Percentiles rank a stretch among this genome's conserved stretches.
Evolutionary conservation across 30 jellyfish, hydroid and myxozoan genomes (phyloP).

Genomic region (Morbakka virulenta): DNA sequence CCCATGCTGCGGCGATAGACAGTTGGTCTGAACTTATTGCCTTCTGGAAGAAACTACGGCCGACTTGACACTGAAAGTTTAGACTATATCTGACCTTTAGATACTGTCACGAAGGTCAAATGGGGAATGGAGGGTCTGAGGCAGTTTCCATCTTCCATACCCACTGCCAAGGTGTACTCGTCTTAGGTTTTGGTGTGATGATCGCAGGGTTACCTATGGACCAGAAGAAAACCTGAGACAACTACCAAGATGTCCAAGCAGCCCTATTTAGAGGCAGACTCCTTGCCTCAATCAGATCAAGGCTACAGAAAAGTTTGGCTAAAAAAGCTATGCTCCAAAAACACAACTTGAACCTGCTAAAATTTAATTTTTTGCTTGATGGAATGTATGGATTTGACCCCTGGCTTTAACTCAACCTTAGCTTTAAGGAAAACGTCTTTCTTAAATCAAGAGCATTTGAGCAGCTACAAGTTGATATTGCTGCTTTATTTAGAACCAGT

Average conservation of each 20-base stretch:
- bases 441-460: neutral
- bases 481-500: neutral
- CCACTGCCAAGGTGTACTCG: neutral
- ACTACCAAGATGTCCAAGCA: neutral
- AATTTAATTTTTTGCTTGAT: neutral
- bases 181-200: neutral
- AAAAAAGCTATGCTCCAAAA: neutral
- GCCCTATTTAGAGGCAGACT: neutral
- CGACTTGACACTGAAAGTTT: neutral
- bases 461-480: neutral
- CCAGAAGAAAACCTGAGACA: neutral
- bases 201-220: neutral
- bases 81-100: neutral
- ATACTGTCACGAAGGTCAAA: neutral
- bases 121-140: neutral
- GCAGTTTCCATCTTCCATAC: neutral
- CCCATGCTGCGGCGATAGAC: no score
- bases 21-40: no score
- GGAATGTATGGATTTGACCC: neutral
- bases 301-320: neutral
- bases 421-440: neutral
- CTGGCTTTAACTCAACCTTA: neutral
- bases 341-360: neutral
- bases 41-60: neutral
- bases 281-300: neutral